Base-by-base conservation (phyloP, 2,888 invertebrate species). In the Saturnia pavonia region DNA sequence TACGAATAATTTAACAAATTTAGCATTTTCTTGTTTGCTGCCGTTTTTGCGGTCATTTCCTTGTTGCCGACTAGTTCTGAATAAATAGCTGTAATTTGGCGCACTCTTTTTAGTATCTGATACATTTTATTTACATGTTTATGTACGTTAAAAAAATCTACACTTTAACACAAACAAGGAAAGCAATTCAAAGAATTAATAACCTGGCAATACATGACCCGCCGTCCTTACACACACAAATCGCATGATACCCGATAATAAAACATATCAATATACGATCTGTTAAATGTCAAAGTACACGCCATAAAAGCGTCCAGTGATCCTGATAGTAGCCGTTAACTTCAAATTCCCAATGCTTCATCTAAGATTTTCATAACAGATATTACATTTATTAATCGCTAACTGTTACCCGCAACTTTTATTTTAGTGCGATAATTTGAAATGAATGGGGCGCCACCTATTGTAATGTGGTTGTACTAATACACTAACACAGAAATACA, bases 251-350 rank as follows among this genome's bases (percentile, higher is more conserved):
- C 22, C 1, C 54, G 54, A 60, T 25, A 60, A 60, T 60, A 60
- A 60, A 27, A 25, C 57, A 27, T 12, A n/a, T 60, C 57, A 60
- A 60, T 27, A 88, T 88, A 88, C 87, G 87, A 87, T 82, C 86
- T 86, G 87, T 87, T 85, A 86, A 86, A 86, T 80, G 85, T 86
- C 83, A 74, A 76, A 79, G 81, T 85, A 84, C 84, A 82, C 78
- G 78, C 82, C 78, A 85, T 87, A 87, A 86, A 87, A 83, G 84
- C 82, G 78, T 76, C 73, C 74, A 74, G 74, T 72, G 71, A 60
- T 60, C 2, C 57, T 14, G 25, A 27, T 6, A 14, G 27, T 25
- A 27, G 12, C 25, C 25, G 27, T 60, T 60, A 27, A 60, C 14
- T 60, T 60, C 22, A 54, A 54, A 60, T 60, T 27, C 57, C 27